Evolutionary conservation across 2,113 vertebrate genomes (phyloP), one percentile per base, ranked within the genome.

Genomic region (Lucifuga dentata): DNA sequence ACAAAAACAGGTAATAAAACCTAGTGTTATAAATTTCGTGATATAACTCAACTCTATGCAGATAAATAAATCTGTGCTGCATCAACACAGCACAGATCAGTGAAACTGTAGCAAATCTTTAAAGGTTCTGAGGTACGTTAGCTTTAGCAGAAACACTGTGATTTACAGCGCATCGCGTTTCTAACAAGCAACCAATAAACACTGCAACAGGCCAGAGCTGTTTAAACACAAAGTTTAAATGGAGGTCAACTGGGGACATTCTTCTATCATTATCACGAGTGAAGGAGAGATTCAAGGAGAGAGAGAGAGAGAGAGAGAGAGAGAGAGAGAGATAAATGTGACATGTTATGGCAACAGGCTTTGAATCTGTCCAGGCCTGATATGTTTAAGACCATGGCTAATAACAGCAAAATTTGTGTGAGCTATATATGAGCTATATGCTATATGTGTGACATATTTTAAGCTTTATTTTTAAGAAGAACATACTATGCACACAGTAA

Each of bases 111-210:
- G 19, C 9, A 17, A 15, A 29, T 10, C 20, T 19, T 11, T 11
- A 1, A 39, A 13, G n/a, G 49, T 8, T 44, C 17, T 2, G 17
- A n/a, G 38, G 56, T 11, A 4, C 17, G 15, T 70, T 9, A 43
- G 23, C 40, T 11, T 36, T 32, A 60, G 59, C 23, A 2, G 44
- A 17, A 26, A 61, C 57, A 5, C 45, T 24, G 68, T 19, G 59
- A 73, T 79, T 80, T 76, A 82, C 19, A n/a, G 73, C 70, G 70
- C 76, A 73, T 78, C 78, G 2, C 11, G 51, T 86, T 81, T 78
- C 83, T 48, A 79, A 81, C 59, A 52, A 52, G 76, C 63, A 49
- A 75, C 78, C 60, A 76, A 73, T 82, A 84, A 86, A 84, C 78
- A 75, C 59, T 50, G 45, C 46, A 75, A 68, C 59, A 67, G 69